Conservation (phyloP, 2,888 invertebrate genomes). For the Arrhopalites spinosus region DNA sequence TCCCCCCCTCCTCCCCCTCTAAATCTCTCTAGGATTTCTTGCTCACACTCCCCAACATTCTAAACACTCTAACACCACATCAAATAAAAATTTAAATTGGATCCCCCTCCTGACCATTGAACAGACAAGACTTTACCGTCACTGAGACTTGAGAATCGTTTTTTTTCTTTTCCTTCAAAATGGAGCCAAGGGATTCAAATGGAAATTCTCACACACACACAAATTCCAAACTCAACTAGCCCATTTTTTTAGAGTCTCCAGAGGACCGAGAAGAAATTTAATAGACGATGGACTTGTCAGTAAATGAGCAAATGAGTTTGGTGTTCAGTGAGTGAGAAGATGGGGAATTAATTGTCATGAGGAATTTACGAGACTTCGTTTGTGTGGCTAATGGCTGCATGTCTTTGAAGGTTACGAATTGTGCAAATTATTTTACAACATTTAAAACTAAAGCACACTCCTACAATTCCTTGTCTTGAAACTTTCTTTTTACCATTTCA, state of each 20-base stretch:
- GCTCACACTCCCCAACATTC: no score
- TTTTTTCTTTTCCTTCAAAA: no score
- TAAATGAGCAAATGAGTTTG: slow-evolving; percentile 34
- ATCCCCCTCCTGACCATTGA: no score
- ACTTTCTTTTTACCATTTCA: neutral
- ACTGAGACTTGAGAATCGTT: no score
- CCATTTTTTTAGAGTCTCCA: neutral
- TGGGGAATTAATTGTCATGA: slow-evolving; percentile 31
- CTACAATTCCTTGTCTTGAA: no score
- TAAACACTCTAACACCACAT: no score
- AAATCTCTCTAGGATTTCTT: no score
- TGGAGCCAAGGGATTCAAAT: no score
- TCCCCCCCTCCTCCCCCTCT: no score
- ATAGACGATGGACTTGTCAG: slow-evolving; percentile 28
- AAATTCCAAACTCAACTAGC: neutral
- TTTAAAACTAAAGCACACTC: no score
- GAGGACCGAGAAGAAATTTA: neutral
- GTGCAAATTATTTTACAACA: neutral
- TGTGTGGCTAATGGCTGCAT: neutral
- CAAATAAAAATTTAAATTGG: no score
- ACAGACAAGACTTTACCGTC: no score
- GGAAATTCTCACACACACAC: neutral
- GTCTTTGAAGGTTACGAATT: neutral
- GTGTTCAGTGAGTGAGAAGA: slow-evolving; percentile 32
- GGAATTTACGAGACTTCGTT: slow-evolving; percentile 16